Percentiles rank a stretch among this genome's conserved stretches.
Evolutionary conservation across 2,888 invertebrate species (phyloP).

Genomic region (Deilephila porcellus): DNA sequence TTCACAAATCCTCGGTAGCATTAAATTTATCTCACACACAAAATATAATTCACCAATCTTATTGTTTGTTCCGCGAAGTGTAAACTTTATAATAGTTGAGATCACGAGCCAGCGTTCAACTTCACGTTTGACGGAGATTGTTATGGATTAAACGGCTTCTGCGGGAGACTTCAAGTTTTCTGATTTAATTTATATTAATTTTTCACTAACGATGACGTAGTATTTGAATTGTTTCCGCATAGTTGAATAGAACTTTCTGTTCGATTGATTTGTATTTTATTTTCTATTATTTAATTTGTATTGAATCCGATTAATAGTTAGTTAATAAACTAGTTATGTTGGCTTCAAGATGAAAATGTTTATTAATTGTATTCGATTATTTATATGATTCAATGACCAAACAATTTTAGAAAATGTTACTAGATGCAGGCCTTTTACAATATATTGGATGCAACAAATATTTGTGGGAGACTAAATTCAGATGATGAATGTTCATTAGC

Average conservation of each 20-base stretch:
- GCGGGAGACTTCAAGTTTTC: neutral
- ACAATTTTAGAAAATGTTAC: too few relatives aligned
- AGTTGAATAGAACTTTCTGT: neutral
- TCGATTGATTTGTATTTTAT: neutral
- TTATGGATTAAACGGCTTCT: neutral
- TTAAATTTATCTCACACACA: neutral
- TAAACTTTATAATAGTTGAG: constrained; percentile 21
- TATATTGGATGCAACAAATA: too few relatives aligned
- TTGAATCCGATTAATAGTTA: too few relatives aligned
- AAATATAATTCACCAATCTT: constrained; percentile 12
- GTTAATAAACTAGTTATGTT: too few relatives aligned
- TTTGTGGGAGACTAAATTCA: too few relatives aligned
- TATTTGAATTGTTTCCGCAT: neutral
- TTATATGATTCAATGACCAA: too few relatives aligned
- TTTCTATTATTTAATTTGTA: neutral
- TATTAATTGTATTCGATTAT: too few relatives aligned
- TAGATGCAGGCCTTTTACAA: too few relatives aligned
- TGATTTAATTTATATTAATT: neutral
- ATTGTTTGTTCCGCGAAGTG: neutral
- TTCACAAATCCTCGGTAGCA: neutral
- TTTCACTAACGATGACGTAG: neutral
- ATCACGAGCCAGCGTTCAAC: neutral
- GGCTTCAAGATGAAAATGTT: too few relatives aligned
- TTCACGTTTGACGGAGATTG: constrained; percentile 4
- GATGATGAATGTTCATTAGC: too few relatives aligned